These are phyloP conservation scores for Brachyhypopomus gauderio DNA, from an alignment of 2,113 vertebrate genomes.

Conservation along the genomic window DNA sequence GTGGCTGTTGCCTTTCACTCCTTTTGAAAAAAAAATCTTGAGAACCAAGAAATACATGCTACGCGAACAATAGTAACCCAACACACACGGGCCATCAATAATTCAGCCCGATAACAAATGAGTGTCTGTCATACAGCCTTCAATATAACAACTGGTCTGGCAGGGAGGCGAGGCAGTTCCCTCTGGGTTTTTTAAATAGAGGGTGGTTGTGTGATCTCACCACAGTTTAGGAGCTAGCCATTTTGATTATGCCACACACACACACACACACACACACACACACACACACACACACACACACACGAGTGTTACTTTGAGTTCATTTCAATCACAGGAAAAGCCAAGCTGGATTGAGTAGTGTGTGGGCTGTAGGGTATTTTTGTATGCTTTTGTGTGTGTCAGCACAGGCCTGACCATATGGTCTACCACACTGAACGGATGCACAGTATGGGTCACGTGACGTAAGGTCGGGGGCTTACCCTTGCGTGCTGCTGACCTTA, in stretches of 20 bases:
- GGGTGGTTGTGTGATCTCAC: too few species aligned
- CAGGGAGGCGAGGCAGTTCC: too few species aligned
- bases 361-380: background rate
- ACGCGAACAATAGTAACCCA: background rate
- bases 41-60: slow-evolving; percentile 13
- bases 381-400: slow-evolving; percentile 27
- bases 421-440: slow-evolving; percentile 33
- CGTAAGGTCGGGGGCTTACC: slow-evolving; percentile 29
- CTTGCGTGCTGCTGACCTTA: slow-evolving; percentile 32
- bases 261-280: too few species aligned
- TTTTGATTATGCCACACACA: too few species aligned
- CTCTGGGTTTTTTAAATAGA: too few species aligned
- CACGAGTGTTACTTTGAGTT: too few species aligned
- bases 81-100: slow-evolving; percentile 13
- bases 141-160: background rate
- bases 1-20: too few species aligned
- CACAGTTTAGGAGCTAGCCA: too few species aligned
- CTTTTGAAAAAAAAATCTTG: too few species aligned
- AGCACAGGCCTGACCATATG: slow-evolving; percentile 35
- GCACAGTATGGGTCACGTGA: slow-evolving; percentile 33
- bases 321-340: slow-evolving; percentile 13
- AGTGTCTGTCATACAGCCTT: slow-evolving; percentile 20
- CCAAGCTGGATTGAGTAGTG: slow-evolving; percentile 22
- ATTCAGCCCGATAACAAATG: slow-evolving; percentile 35
- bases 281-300: too few species aligned